Base-by-base conservation (phyloP, 2,113 vertebrate species). In the Alethe castanea region DNA sequence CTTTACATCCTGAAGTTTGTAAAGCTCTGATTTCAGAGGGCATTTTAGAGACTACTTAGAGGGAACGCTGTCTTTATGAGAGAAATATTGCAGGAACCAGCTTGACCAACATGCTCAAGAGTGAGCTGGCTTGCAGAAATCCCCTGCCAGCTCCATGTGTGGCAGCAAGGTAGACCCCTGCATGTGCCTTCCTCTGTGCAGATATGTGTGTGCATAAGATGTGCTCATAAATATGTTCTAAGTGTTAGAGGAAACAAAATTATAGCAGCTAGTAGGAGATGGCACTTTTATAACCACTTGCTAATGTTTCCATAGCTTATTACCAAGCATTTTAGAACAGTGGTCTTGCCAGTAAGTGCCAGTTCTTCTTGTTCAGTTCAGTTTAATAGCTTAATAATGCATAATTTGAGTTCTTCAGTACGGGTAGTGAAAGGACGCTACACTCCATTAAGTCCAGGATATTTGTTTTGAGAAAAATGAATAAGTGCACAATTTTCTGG, bases 381-480 rank as follows among this genome's bases (percentile, higher is more conserved):
- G 52, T 89, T 94, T 91, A 95, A 96, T 70, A 77, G 88, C 88
- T 93, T 94, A 88, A 96, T 95, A 71, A 92, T 52, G 57, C n/a
- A 35, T 95, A 96, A 96, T 94, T 97, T 72, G 61, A 94, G 91
- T 89, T 77, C 87, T 72, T 95, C 52, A 10, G 59, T 83, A 53
- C 67, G 72, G 81, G 53, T 95, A 61, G 92, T 86, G 86, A 96
- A 93, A 95, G 84, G 86, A 95, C 80, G 60, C 77, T 54, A 73
- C 1, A 87, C 77, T 95, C 92, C 94, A 95, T 95, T 92, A 94
- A 95, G 67, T 73, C 65, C 93, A 88, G 77, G 89, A 90, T 95
- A 81, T 94, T 86, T 92, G 94, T 95, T 94, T 92, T 92, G 61
- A 92, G 76, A 81, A 91, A 88, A 88, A 93, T 79, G 78, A 94